Base-by-base conservation (phyloP, 2,888 invertebrate genomes). In the Meganola albula region DNA sequence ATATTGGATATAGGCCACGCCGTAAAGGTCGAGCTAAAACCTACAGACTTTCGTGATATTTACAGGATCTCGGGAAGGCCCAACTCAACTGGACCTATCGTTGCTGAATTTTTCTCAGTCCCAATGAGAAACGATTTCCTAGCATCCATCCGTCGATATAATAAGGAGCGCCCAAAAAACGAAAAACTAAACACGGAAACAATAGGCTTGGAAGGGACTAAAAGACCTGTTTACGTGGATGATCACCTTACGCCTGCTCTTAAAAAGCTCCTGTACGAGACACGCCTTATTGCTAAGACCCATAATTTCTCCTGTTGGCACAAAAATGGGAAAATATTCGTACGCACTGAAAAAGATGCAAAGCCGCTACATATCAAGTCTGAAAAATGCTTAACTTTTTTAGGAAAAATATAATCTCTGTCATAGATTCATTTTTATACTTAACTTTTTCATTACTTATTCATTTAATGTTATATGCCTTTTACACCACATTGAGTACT, bases 141-240 rank as follows among this genome's bases (percentile, higher is more conserved):
- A 3, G 11, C 24, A 25, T 9, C 8, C 12, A 9, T 25, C 5
- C 11, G 24, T 10, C 6, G 12, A 6, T 21, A 8, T 8, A 21
- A 21, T 8, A 21, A 21, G n/a, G 8, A n/a, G 8, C 3, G 12
- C 7, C 11, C 11, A 8, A 25, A 12, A 12, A 12, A 25, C 2
- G 24, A 25, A 2, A 25, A 25, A 25, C 6, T 25, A 12, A 25
- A 25, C 9, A 25, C 24, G 9, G 24, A 11, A 9, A 12, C 12
- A 25, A 5, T 25, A 8, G 24, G 24, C 2, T 12, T 25, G 12
- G 6, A 12, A 2, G 24, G 24, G 12, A 12, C 11, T 12, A 25
- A 25, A 12, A 12, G 12, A 25, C 8, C 24, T 5, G 24, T 24
- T 3, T 24, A 24, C 11, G 24, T 24, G 3, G 24, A 24, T 2